Conservation (phyloP, 2,113 vertebrate species). For the Scatophagus argus region DNA sequence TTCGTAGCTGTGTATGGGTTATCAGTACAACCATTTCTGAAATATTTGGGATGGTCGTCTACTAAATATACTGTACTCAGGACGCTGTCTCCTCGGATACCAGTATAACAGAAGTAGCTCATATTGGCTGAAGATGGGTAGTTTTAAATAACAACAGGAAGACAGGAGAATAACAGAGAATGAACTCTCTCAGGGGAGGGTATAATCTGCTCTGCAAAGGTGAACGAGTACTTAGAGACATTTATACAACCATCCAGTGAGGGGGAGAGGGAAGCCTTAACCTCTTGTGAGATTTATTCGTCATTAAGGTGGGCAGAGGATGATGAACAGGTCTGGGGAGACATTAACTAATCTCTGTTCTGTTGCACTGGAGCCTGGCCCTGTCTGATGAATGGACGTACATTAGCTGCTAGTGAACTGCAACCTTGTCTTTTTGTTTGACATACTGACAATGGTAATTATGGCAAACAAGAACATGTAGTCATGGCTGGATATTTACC, state of each 20-base stretch:
- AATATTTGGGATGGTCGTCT: not conserved
- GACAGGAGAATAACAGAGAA: slow-evolving; percentile 1
- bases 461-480: slow-evolving; percentile 34
- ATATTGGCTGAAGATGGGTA: not conserved
- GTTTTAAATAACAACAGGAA: slow-evolving; percentile 29
- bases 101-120: not conserved
- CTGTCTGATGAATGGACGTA: slow-evolving; percentile 42
- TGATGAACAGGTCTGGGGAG: slow-evolving; percentile 60
- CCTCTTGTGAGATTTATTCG: slow-evolving; percentile 58
- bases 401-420: slow-evolving; percentile 25
- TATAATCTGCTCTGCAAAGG: slow-evolving; percentile 43
- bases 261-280: slow-evolving; percentile 24
- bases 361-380: slow-evolving; percentile 21
- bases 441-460: slow-evolving; percentile 47
- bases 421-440: slow-evolving; percentile 53
- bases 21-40: slow-evolving; percentile 19
- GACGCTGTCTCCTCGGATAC: not conserved
- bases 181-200: slow-evolving; percentile 9
- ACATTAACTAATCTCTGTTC: slow-evolving; percentile 58
- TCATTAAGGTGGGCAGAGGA: slow-evolving; percentile 49
- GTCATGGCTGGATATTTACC: slow-evolving; percentile 33
- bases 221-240: slow-evolving; percentile 52
- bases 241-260: slow-evolving; percentile 54
- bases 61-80: slow-evolving; percentile 11
- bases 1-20: slow-evolving; percentile 21